Conservation (phyloP, 2,888 invertebrate genomes). For the Pinctada fucata region DNA sequence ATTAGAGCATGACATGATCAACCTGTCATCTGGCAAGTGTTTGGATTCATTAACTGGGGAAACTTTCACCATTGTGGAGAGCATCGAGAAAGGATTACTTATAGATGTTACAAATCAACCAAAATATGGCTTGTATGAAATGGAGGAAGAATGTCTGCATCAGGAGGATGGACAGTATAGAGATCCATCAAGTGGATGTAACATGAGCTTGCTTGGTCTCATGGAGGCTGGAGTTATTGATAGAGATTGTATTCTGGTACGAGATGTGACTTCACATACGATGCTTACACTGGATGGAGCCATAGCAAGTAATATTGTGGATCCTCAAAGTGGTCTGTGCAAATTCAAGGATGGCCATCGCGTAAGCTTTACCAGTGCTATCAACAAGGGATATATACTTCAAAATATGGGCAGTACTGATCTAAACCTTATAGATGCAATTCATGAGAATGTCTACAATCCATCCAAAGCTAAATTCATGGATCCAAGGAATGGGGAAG, state of each 20-base stretch:
- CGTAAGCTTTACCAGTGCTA: conserved; percentile 85
- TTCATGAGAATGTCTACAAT: conserved; percentile 91
- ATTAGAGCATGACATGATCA: conserved; percentile 58
- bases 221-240: conserved; percentile 91
- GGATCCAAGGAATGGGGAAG: conserved; percentile 78
- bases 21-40: conserved; percentile 58
- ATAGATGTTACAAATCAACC: conserved; percentile 68
- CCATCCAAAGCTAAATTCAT: conserved; percentile 88
- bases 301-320: conserved; percentile 59
- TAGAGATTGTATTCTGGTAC: conserved; percentile 87
- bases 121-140: conserved; percentile 82
- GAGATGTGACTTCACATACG: conserved; percentile 86
- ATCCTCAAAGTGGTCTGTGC: conserved; percentile 60
- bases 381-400: conserved; percentile 82
- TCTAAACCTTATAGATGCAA: conserved; percentile 80
- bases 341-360: conserved; percentile 45
- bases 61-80: conserved; percentile 61
- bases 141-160: conserved; percentile 76
- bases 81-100: conserved; percentile 66
- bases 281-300: conserved; percentile 73
- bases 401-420: conserved; percentile 57
- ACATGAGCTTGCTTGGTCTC: conserved; percentile 76
- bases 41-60: conserved; percentile 57
- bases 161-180: conserved; percentile 79
- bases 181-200: conserved; percentile 58